A percentile compares a stretch with the other conserved stretches of the same genome.
Conservation (phyloP, 2,888 invertebrate genomes). For the Luffia ferchaultella region DNA sequence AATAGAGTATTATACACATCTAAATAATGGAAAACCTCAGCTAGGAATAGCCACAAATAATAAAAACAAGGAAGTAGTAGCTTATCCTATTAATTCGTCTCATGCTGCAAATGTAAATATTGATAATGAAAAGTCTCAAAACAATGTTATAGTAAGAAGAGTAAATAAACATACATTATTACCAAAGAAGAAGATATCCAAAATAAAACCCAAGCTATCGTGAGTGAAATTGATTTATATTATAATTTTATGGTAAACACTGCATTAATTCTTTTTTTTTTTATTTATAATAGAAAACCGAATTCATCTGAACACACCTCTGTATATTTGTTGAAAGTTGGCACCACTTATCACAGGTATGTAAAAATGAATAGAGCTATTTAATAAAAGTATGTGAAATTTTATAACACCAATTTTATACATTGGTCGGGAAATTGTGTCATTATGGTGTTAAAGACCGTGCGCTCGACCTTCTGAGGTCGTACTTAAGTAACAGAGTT, state of each 20-base stretch:
- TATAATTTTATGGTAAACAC: slow-evolving; percentile 1
- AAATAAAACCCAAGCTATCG: slow-evolving; percentile 46
- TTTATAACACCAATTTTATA: background rate
- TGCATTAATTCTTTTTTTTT: slow-evolving; percentile 13
- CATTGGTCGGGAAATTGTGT: background rate
- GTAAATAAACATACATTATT: slow-evolving; percentile 1
- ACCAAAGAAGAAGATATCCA: slow-evolving; percentile 30
- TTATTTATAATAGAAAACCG: slow-evolving; percentile 22
- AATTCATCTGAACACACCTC: slow-evolving; percentile 36
- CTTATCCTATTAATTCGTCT: background rate
- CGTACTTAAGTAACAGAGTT: background rate
- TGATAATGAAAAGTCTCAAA: background rate
- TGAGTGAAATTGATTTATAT: background rate
- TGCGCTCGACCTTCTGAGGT: too few species aligned
- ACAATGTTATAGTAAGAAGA: background rate
- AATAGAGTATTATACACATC: background rate
- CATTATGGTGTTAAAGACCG: too few species aligned
- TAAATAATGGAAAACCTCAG: background rate
- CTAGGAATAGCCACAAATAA: background rate
- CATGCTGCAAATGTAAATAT: background rate
- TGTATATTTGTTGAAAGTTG: slow-evolving; percentile 50
- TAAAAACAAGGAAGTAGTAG: background rate
- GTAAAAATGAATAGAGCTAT: slow-evolving; percentile 3
- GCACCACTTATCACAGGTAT: slow-evolving; percentile 56
- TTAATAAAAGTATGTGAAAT: background rate